phyloP scores from a whole-genome alignment of 2,113 vertebrate species.

The chimpanzee (Pan troglodytes) region NHGRI_mPanTro3-v2.1_pri NC_072403.2:156373001-156373500 shows the following conservation, averaged over 20 bases:
- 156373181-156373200: background rate
- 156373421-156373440: background rate
- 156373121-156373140: conserved; percentile 39
- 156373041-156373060: conserved; percentile 8
- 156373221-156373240: background rate
- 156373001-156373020: conserved; percentile 19
- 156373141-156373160: conserved; percentile 35
- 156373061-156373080: background rate
- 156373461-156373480: background rate
- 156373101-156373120: background rate
- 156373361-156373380: background rate
- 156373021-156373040: background rate
- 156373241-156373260: background rate
- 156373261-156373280: background rate
- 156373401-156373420: background rate
- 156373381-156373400: background rate
- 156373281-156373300: background rate
- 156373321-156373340: background rate
- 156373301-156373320: background rate
- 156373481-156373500: background rate
- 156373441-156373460: background rate
- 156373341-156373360: background rate
- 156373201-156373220: background rate
- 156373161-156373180: background rate
- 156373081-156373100: background rate